Conservation (phyloP, 2,113 vertebrate species). For the Blennius ocellaris region DNA sequence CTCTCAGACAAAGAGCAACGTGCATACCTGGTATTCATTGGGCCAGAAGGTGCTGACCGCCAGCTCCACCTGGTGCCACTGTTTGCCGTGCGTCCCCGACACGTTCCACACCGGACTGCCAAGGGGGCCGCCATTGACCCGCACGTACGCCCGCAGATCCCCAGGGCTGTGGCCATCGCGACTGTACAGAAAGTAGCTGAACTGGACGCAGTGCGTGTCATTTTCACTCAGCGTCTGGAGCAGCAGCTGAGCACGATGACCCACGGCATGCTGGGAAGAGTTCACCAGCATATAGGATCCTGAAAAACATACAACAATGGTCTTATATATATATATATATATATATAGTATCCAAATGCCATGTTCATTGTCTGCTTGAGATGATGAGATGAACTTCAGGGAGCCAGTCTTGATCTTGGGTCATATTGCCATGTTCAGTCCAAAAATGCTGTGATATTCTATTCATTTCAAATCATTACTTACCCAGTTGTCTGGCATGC, state of each 20-base stretch:
- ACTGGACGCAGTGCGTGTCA: conserved; percentile 97
- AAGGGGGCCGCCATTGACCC: conserved; percentile 90
- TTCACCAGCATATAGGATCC: conserved; percentile 98
- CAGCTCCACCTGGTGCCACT: conserved; percentile 97
- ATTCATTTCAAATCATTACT: conserved; percentile 16
- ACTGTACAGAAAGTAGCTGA: conserved; percentile 97
- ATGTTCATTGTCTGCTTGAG: no score
- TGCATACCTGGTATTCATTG: conserved; percentile 93
- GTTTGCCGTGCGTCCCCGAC: conserved; percentile 88
- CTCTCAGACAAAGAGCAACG: not conserved
- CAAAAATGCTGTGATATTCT: not conserved
- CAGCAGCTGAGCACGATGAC: conserved; percentile 91
- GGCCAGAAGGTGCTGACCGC: conserved; percentile 99
- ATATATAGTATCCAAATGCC: no score
- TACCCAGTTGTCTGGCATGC: not conserved
- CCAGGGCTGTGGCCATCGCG: conserved; percentile 94
- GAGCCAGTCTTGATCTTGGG: no score
- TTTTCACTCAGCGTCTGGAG: conserved; percentile 96
- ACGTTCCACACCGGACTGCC: conserved; percentile 93
- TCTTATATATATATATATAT: no score
- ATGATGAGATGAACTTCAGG: no score
- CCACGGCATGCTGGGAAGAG: conserved; percentile 90
- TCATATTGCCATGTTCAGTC: no score
- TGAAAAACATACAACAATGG: conserved; percentile 52
- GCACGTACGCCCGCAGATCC: conserved; percentile 88